Evolutionary conservation across 2,797 vertebrate species (phyloP).

Genomic region (Ispidina lecontei): DNA sequence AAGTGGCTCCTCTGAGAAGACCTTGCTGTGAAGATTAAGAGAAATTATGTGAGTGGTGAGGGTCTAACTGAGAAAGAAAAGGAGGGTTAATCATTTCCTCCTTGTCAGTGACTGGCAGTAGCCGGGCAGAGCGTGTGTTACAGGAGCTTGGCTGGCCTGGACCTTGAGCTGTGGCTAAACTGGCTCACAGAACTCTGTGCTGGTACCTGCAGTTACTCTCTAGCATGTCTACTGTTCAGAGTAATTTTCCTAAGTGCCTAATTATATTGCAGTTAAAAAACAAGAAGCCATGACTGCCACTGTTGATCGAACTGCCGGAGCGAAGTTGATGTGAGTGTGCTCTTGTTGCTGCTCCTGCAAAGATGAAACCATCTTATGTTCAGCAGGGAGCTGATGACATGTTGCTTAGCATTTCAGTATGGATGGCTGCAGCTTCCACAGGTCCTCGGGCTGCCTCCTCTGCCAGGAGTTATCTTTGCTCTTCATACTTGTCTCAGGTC

Average conservation of each 20-base stretch:
- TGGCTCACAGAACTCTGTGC: background rate
- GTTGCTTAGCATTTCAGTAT: background rate
- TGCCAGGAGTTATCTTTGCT: background rate
- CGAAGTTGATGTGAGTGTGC: background rate
- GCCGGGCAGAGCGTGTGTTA: background rate
- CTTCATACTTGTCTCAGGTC: background rate
- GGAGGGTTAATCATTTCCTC: background rate
- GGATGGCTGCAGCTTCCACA: background rate
- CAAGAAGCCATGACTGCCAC: background rate
- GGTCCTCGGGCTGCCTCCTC: background rate
- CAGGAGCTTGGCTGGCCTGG: background rate
- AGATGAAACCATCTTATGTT: constrained; percentile 15
- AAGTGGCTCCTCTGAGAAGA: background rate
- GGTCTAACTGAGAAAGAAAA: background rate
- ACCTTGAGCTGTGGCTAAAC: background rate
- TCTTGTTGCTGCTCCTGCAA: constrained; percentile 32
- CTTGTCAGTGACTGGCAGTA: background rate
- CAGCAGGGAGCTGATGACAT: constrained; percentile 4
- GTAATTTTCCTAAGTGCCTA: constrained; percentile 1
- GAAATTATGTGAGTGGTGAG: background rate
- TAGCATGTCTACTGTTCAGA: background rate
- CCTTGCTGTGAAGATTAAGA: background rate
- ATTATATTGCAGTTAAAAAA: constrained; percentile 29
- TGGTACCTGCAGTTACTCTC: background rate
- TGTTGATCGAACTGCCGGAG: constrained; percentile 21